A percentile compares a stretch with the other conserved stretches of the same genome.
These are phyloP conservation scores for Anableps anableps DNA, from an alignment of 2,797 vertebrate species.

Conservation along the genomic window DNA sequence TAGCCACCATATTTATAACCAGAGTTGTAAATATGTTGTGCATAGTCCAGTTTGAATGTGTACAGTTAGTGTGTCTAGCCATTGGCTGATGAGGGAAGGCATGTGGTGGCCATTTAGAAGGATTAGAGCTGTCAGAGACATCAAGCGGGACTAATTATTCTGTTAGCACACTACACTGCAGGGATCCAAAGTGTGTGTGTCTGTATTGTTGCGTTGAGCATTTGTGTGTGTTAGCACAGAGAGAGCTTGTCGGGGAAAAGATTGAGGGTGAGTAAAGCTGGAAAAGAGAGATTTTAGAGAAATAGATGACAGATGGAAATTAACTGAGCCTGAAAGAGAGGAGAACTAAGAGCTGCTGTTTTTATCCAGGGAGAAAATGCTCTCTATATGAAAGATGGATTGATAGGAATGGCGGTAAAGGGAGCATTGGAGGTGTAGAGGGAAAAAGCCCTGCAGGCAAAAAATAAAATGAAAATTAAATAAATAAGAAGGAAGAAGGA, in stretches of 20 bases:
- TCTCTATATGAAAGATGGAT: conserved; percentile 48
- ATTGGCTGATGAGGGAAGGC: conserved; percentile 77
- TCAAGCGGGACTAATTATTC: conserved; percentile 84
- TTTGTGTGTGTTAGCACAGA: conserved; percentile 19
- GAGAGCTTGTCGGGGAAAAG: conserved; percentile 35
- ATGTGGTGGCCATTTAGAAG: conserved; percentile 85
- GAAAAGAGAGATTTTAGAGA: conserved; percentile 41
- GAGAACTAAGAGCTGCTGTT: conserved; percentile 47
- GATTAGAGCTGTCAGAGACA: conserved; percentile 85
- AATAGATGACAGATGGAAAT: conserved; percentile 62
- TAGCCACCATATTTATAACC: conserved; percentile 27
- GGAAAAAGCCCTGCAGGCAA: conserved; percentile 30
- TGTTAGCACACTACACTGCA: conserved; percentile 72
- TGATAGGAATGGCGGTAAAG: conserved; percentile 42
- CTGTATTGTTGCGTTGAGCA: conserved; percentile 34
- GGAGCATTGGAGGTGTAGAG: conserved; percentile 37
- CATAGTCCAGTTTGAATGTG: conserved; percentile 7
- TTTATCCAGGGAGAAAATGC: conserved; percentile 47
- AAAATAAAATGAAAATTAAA: conserved; percentile 6
- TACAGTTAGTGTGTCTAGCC: conserved; percentile 53
- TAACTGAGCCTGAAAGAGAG: conserved; percentile 48
- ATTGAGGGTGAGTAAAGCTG: conserved; percentile 39
- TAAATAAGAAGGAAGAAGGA: conserved; percentile 7
- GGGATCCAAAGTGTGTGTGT: conserved; percentile 35
- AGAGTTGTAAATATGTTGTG: conserved; percentile 5